A percentile compares a stretch with the other conserved stretches of the same genome.
Evolutionary conservation across 2,797 vertebrate genomes (phyloP).

Genomic region (Danio albolineatus): DNA sequence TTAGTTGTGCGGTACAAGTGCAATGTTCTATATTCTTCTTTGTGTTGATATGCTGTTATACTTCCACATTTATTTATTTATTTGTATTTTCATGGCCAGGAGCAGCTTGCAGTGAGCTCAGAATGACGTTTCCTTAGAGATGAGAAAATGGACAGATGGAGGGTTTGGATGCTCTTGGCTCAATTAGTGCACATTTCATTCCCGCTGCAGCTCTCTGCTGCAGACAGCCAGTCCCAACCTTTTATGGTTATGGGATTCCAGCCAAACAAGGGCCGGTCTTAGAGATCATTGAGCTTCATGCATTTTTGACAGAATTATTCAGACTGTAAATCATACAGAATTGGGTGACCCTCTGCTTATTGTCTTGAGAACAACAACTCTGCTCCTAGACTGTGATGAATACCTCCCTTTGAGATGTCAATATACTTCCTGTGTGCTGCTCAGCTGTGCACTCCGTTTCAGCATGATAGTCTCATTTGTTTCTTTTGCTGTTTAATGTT

Average conservation of each 20-base stretch:
- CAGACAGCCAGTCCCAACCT: conserved; percentile 62
- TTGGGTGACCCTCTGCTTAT: conserved; percentile 14
- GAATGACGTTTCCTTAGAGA: conserved; percentile 61
- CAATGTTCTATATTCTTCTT: conserved; percentile 2
- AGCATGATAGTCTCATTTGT: no score
- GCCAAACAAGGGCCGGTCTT: conserved; percentile 42
- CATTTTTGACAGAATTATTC: conserved; percentile 21
- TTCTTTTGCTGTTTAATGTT: no score
- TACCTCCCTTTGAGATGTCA: conserved; percentile 13
- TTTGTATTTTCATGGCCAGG: conserved; percentile 46
- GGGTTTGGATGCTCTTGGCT: conserved; percentile 60
- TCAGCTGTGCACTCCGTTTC: no score
- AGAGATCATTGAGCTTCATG: conserved; percentile 42
- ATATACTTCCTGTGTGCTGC: no score
- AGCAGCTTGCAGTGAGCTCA: conserved; percentile 65
- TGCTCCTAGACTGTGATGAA: not conserved
- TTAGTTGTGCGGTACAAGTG: conserved; percentile 24
- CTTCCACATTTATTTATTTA: conserved; percentile 33
- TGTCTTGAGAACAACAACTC: conserved; percentile 6
- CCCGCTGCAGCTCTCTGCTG: conserved; percentile 57
- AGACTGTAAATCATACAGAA: not conserved
- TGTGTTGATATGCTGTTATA: conserved; percentile 42
- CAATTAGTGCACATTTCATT: conserved; percentile 66
- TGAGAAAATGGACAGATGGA: conserved; percentile 68
- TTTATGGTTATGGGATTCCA: conserved; percentile 53